These are phyloP conservation scores for Micropoecilia bifurca DNA, from an alignment of 2,797 vertebrate genomes.

Conservation along the genomic window DNA sequence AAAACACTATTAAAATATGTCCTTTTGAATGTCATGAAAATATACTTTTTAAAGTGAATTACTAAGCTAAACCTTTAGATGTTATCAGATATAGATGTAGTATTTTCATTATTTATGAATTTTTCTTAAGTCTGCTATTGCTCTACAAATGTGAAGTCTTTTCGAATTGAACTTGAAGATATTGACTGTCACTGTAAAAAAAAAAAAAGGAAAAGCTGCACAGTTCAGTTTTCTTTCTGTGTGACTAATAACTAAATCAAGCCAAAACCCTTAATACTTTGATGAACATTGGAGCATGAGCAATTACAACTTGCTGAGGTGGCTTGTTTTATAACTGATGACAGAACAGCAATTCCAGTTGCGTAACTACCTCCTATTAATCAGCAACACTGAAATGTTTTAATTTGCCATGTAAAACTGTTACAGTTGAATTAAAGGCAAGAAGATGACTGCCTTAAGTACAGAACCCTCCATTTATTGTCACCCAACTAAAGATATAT, in stretches of 20 bases:
- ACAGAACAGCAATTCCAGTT: slow-evolving; percentile 74
- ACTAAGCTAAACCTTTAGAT: background rate
- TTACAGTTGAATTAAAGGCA: slow-evolving; percentile 73
- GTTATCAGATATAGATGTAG: background rate
- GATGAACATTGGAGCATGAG: slow-evolving; percentile 76
- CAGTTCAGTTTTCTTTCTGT: slow-evolving; percentile 45
- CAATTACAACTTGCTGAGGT: slow-evolving; percentile 83
- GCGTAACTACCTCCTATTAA: slow-evolving; percentile 75
- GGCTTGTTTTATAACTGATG: slow-evolving; percentile 76
- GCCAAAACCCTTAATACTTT: slow-evolving; percentile 78
- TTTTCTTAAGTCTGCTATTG: background rate
- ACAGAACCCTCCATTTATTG: background rate
- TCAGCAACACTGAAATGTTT: slow-evolving; percentile 77
- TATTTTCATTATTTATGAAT: background rate
- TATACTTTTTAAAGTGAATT: background rate
- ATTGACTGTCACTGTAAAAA: slow-evolving; percentile 30
- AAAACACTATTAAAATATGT: background rate
- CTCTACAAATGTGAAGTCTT: background rate
- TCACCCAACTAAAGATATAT: background rate
- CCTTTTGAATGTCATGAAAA: background rate
- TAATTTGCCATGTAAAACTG: slow-evolving; percentile 68
- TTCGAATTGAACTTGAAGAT: background rate
- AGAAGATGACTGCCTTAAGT: slow-evolving; percentile 62
- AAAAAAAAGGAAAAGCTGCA: slow-evolving; percentile 31
- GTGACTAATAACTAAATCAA: slow-evolving; percentile 81